phyloP scores from a whole-genome alignment of 30 jellyfish, hydroid and myxozoan species.

The Hydractinia echinata region DNA sequence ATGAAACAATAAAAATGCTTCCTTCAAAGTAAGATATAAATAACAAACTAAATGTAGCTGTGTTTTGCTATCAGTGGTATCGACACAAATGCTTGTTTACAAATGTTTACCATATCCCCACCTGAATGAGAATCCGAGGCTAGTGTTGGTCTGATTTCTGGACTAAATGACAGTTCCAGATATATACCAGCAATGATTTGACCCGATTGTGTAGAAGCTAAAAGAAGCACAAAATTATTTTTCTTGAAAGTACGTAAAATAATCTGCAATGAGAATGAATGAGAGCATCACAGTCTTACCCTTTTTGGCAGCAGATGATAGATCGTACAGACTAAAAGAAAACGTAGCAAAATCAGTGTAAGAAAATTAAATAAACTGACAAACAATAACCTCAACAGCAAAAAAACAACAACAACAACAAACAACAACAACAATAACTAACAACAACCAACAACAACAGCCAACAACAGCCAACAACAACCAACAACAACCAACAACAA shows the following conservation, averaged over 20 bases:
- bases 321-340: conserved; percentile 54
- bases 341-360: no score
- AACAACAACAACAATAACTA: no score
- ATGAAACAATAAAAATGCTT: no score
- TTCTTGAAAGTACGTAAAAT: no score
- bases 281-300: conserved; percentile 15
- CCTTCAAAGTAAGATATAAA: no score
- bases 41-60: no score
- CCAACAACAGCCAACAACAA: no score
- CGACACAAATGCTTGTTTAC: background rate
- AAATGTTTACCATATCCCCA: background rate
- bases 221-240: background rate
- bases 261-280: no score
- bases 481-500: no score
- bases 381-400: background rate
- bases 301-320: conserved; percentile 67
- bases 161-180: conserved; percentile 73
- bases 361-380: background rate
- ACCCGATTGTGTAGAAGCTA: conserved; percentile 57
- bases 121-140: conserved; percentile 79
- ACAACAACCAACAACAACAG: no score
- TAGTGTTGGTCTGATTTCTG: conserved; percentile 67
- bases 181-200: conserved; percentile 80
- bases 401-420: no score
- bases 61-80: no score